Evolutionary conservation across 2,888 invertebrate genomes (phyloP).

Genomic region (Stenchaetothrips biformis): DNA sequence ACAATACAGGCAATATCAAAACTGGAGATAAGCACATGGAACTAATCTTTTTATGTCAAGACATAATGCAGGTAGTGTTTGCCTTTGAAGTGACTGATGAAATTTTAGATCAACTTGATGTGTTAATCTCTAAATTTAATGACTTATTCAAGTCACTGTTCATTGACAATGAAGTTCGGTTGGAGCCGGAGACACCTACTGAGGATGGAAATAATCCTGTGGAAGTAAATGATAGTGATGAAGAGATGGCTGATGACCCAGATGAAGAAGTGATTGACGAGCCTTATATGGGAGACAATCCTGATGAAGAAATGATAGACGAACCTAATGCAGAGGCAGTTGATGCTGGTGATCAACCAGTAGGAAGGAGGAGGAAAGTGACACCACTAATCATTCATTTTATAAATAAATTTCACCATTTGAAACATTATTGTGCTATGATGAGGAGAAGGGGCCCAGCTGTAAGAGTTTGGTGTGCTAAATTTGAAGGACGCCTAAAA

Average conservation of each 20-base stretch:
- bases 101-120: neutral
- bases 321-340: neutral
- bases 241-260: neutral
- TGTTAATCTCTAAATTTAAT: neutral
- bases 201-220: too few species aligned
- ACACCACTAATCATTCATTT: neutral
- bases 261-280: neutral
- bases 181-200: neutral
- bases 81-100: neutral
- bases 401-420: neutral
- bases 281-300: neutral
- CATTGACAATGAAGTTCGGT: too few species aligned
- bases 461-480: neutral
- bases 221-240: neutral
- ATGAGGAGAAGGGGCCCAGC: neutral
- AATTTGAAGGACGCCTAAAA: neutral
- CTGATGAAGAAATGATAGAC: neutral
- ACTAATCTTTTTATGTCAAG: neutral
- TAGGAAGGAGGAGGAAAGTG: neutral
- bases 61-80: neutral
- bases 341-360: neutral
- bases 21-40: neutral
- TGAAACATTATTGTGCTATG: neutral
- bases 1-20: neutral
- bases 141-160: neutral